phyloP scores from a whole-genome alignment of 2,888 invertebrate genomes.

The Heliconius ismenius region DNA sequence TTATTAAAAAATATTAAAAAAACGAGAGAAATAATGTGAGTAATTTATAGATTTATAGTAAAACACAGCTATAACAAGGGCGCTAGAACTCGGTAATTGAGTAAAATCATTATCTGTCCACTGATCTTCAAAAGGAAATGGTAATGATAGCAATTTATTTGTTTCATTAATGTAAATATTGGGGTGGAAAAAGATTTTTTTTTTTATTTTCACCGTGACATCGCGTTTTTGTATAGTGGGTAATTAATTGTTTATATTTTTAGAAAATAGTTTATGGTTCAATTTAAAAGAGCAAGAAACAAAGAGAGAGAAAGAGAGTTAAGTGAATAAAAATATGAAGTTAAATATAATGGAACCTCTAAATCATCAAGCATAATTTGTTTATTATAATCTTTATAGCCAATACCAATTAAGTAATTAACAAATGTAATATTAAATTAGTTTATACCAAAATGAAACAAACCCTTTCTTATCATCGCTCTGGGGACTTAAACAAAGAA shows the following conservation, averaged over 20 bases:
- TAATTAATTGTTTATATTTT: background rate
- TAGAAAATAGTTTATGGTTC: background rate
- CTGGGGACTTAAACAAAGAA: constrained; percentile 55
- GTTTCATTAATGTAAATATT: constrained; percentile 18
- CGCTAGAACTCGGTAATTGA: constrained; percentile 34
- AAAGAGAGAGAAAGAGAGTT: too few species aligned
- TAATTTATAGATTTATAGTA: background rate
- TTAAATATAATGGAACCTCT: background rate
- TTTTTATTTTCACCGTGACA: background rate
- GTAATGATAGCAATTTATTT: constrained; percentile 40
- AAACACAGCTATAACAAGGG: background rate
- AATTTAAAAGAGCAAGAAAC: background rate
- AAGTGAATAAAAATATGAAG: background rate
- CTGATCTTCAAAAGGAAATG: constrained; percentile 39
- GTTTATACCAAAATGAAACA: constrained; percentile 39
- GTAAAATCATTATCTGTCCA: constrained; percentile 33
- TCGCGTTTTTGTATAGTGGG: background rate
- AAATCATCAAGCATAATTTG: background rate
- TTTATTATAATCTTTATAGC: background rate
- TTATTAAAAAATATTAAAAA: too few species aligned
- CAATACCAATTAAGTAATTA: constrained; percentile 25
- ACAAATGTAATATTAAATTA: constrained; percentile 29
- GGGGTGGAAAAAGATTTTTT: background rate
- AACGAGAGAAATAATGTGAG: too few species aligned
- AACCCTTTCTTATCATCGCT: constrained; percentile 56